Percentiles rank a stretch among this genome's conserved stretches.
phyloP scores from a whole-genome alignment of 2,113 vertebrate genomes.

The Eurystomus gularis region DNA sequence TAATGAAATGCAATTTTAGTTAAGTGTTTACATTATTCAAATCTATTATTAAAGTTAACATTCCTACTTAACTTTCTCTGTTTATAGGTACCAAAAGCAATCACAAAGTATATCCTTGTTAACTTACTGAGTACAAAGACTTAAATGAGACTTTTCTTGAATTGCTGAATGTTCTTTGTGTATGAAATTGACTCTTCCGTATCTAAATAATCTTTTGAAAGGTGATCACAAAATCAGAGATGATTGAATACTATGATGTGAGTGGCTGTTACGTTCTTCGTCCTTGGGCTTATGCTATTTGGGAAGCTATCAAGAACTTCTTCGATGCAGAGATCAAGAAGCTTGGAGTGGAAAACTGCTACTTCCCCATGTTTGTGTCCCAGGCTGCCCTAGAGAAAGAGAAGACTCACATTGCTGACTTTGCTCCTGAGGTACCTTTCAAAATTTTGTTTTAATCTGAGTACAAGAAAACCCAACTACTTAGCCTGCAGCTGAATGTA shows the following conservation, averaged over 20 bases:
- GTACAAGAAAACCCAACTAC: neutral
- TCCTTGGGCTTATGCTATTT: slow-evolving; percentile 92
- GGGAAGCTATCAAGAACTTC: slow-evolving; percentile 93
- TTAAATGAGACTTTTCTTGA: neutral
- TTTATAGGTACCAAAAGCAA: neutral
- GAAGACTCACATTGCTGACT: slow-evolving; percentile 91
- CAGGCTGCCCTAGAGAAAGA: slow-evolving; percentile 95
- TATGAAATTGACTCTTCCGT: neutral
- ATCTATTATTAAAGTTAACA: neutral
- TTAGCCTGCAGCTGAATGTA: neutral
- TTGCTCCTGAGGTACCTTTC: slow-evolving; percentile 90
- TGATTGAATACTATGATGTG: slow-evolving; percentile 98
- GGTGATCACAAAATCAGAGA: slow-evolving; percentile 98
- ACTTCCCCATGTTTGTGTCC: slow-evolving; percentile 98
- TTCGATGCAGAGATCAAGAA: slow-evolving; percentile 94
- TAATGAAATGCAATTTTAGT: neutral
- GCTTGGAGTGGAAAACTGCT: slow-evolving; percentile 97
- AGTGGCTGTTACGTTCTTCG: slow-evolving; percentile 97
- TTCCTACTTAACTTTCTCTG: neutral
- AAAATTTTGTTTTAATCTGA: neutral
- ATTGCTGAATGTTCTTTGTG: neutral
- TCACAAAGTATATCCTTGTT: neutral
- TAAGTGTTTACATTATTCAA: neutral
- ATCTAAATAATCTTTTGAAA: slow-evolving; percentile 60
- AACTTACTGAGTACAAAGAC: neutral